Conservation (phyloP, 1,140 invertebrate species). For the Drosophila jambulina region DNA sequence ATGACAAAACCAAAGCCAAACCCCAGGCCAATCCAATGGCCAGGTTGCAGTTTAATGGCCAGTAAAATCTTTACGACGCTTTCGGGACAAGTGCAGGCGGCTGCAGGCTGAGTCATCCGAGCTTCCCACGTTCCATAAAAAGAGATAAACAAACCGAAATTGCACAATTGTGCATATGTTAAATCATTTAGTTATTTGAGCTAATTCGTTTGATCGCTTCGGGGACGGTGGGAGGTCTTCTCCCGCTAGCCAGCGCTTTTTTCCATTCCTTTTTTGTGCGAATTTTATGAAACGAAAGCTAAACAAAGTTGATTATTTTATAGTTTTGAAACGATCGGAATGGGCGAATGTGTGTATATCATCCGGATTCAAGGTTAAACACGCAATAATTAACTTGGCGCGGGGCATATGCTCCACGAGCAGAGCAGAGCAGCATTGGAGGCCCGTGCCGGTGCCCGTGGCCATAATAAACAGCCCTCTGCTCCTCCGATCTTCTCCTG, state of each 20-base stretch:
- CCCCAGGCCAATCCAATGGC: constrained; percentile 16
- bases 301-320: constrained; percentile 82
- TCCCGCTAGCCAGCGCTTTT: constrained; percentile 1
- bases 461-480: constrained; percentile 42
- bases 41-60: constrained; percentile 55
- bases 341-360: constrained; percentile 43
- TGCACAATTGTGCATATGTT: constrained; percentile 30
- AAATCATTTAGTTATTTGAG: constrained; percentile 7
- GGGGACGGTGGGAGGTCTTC: constrained; percentile 5
- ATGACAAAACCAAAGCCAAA: constrained; percentile 38
- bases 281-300: constrained; percentile 70
- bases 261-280: constrained; percentile 41
- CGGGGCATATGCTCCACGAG: constrained; percentile 48
- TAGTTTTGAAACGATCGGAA: constrained; percentile 77
- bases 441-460: constrained; percentile 17
- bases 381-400: constrained; percentile 77
- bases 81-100: constrained; percentile 30
- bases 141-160: constrained; percentile 25
- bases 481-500: constrained; percentile 19
- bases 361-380: constrained; percentile 73
- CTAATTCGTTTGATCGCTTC: constrained; percentile 21
- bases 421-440: constrained; percentile 9
- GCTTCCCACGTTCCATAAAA: constrained; percentile 30
- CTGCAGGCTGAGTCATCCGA: constrained; percentile 12
- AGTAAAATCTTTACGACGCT: constrained; percentile 42